Conservation (phyloP, 2,113 vertebrate species). For the Mormyrus iriodes region DNA sequence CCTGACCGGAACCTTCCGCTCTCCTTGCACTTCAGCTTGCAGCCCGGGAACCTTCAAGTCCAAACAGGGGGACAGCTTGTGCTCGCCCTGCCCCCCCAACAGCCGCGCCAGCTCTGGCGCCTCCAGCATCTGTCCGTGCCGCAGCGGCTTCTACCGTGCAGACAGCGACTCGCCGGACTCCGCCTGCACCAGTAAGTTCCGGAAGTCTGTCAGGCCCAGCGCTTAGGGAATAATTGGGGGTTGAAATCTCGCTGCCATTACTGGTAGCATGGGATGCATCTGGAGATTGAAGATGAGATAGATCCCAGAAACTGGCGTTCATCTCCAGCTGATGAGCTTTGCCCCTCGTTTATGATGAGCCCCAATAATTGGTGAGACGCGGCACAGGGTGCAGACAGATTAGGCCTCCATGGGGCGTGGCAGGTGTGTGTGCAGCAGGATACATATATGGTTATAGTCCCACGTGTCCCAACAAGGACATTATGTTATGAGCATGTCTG, state of each 20-base stretch:
- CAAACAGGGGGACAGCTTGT: constrained; percentile 83
- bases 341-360: constrained; percentile 45
- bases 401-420: neutral
- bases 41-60: constrained; percentile 85
- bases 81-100: constrained; percentile 80
- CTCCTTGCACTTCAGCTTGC: constrained; percentile 66
- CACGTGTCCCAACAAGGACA: neutral
- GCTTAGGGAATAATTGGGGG: constrained; percentile 21
- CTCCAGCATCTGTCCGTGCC: constrained; percentile 78
- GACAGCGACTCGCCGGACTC: constrained; percentile 79
- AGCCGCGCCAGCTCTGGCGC: constrained; percentile 79
- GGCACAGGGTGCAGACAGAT: constrained; percentile 27
- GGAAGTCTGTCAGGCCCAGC: constrained; percentile 31
- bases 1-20: neutral
- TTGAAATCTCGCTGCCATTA: constrained; percentile 34
- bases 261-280: neutral
- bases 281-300: constrained; percentile 21
- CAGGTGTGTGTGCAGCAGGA: neutral
- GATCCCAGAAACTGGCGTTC: neutral
- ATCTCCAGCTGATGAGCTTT: constrained; percentile 26
- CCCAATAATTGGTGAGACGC: constrained; percentile 51
- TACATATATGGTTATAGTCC: neutral
- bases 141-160: constrained; percentile 80
- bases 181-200: constrained; percentile 82
- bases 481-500: neutral